Base-by-base conservation (phyloP, 1,140 invertebrate genomes). In the Hylaeus volcanicus region DNA sequence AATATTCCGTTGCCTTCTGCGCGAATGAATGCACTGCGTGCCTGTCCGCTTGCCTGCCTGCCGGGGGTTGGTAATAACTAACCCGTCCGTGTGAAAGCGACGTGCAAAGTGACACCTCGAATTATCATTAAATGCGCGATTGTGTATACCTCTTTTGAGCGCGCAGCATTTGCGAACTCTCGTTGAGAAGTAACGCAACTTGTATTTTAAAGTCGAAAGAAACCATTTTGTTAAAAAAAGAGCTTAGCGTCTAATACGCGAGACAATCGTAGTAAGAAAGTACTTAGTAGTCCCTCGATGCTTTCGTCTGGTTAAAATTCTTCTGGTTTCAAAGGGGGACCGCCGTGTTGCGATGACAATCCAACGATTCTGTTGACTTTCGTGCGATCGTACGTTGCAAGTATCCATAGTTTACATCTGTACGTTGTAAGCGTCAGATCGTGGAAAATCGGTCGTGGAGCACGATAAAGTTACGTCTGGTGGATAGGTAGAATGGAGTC, bases 401-500 rank as follows among this genome's bases (percentile, higher is more conserved):
- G 4, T 11, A 61, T 37, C 9, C 60, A 63, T 6, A 63, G 15
- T 15, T 68, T 41, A n/a, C 41, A 37, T 53, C 14, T 1, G 1
- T 56, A 26, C 14, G 61, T 63, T 37, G 41, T 1, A 8, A 41
- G 51, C 26, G 81, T 64, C 26, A 43, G 56, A 83, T 86, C 60
- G 81, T 71, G 70, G 75, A 85, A 88, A 87, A 85, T 87, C 79
- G 75, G 81, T 77, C 65, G 53, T 78, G 58, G 68, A 74, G 43
- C 83, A 63, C 76, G 65, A 77, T 84, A 84, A 85, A 88, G 87
- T 86, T 81, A 86, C 74, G 85, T 87, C 82, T 73, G 85, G 78
- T 79, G 81, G 82, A 89, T 85, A 89, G 86, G 85, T 89, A 92
- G 92, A 93, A 93, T 92, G 90, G 93, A 93, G 91, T 93, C 92